A percentile compares a stretch with the other conserved stretches of the same genome.
Evolutionary conservation across 2,888 invertebrate genomes (phyloP).

Genomic region (Choreutis nemorana): DNA sequence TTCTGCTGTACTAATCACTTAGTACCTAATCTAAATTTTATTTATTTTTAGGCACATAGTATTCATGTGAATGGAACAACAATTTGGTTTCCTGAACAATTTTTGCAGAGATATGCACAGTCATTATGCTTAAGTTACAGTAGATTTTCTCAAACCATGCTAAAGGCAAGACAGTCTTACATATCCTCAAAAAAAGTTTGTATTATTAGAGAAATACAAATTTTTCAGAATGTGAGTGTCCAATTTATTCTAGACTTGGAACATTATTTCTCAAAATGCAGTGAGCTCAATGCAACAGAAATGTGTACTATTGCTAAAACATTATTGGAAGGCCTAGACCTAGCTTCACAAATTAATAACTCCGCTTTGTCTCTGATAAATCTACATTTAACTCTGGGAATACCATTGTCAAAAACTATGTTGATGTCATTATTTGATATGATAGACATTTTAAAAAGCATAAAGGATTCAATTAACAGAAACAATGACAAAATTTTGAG

Average conservation of each 20-base stretch:
- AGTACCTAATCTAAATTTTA: constrained; percentile 6
- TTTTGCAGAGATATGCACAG: constrained; percentile 72
- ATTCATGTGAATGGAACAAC: constrained; percentile 82
- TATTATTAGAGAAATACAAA: constrained; percentile 70
- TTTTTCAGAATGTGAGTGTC: constrained; percentile 30
- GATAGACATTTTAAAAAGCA: constrained; percentile 80
- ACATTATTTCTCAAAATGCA: constrained; percentile 37
- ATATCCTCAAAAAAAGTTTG: constrained; percentile 65
- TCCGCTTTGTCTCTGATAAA: constrained; percentile 65
- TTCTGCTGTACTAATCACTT: neutral
- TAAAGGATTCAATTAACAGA: constrained; percentile 74
- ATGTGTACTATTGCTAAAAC: constrained; percentile 49
- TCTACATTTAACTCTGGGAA: constrained; percentile 73
- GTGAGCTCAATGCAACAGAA: constrained; percentile 47
- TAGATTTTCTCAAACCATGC: constrained; percentile 45
- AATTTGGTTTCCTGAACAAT: constrained; percentile 86
- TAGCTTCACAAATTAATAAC: constrained; percentile 71
- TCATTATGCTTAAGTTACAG: constrained; percentile 61
- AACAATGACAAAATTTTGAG: constrained; percentile 76
- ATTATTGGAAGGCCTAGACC: constrained; percentile 69
- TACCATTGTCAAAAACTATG: constrained; percentile 80
- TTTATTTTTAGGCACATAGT: constrained; percentile 70
- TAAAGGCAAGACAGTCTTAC: constrained; percentile 62
- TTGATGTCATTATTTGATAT: constrained; percentile 80
- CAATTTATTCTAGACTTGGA: constrained; percentile 49